Evolutionary conservation across 2,797 vertebrate species (phyloP).

Genomic region (Enoplosus armatus): DNA sequence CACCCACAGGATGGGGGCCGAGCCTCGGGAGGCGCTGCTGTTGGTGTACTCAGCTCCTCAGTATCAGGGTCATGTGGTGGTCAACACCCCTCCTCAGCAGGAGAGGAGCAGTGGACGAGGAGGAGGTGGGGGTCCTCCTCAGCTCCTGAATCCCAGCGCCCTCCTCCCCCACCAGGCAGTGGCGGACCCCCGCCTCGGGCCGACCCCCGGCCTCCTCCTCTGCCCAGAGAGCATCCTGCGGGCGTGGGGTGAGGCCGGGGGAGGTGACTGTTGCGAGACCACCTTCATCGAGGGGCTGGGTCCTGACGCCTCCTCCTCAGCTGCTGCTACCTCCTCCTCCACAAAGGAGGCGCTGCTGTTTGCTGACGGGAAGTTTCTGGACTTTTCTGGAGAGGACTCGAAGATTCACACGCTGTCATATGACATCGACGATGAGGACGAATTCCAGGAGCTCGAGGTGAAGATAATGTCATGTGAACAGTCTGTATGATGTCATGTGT

Average conservation of each 20-base stretch:
- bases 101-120: slow-evolving; percentile 50
- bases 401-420: slow-evolving; percentile 95
- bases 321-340: neutral
- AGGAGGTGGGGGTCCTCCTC: slow-evolving; percentile 79
- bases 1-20: slow-evolving; percentile 87
- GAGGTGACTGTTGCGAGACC: slow-evolving; percentile 91
- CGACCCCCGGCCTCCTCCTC: slow-evolving; percentile 87
- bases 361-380: slow-evolving; percentile 88
- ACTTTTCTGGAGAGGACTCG: slow-evolving; percentile 87
- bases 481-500: no score
- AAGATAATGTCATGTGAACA: slow-evolving; percentile 9
- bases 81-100: slow-evolving; percentile 71
- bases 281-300: slow-evolving; percentile 92
- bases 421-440: slow-evolving; percentile 92
- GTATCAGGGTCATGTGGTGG: slow-evolving; percentile 84
- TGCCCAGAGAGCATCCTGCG: slow-evolving; percentile 89
- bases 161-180: slow-evolving; percentile 86
- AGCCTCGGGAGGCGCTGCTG: slow-evolving; percentile 87
- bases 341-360: slow-evolving; percentile 88
- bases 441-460: slow-evolving; percentile 96
- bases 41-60: slow-evolving; percentile 89
- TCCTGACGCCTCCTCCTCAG: slow-evolving; percentile 28
- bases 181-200: slow-evolving; percentile 83
- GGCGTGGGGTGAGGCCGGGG: slow-evolving; percentile 84
- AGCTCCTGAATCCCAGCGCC: slow-evolving; percentile 90